Conservation (phyloP, 1,140 invertebrate genomes). For the Chlorops oryzae region DNA sequence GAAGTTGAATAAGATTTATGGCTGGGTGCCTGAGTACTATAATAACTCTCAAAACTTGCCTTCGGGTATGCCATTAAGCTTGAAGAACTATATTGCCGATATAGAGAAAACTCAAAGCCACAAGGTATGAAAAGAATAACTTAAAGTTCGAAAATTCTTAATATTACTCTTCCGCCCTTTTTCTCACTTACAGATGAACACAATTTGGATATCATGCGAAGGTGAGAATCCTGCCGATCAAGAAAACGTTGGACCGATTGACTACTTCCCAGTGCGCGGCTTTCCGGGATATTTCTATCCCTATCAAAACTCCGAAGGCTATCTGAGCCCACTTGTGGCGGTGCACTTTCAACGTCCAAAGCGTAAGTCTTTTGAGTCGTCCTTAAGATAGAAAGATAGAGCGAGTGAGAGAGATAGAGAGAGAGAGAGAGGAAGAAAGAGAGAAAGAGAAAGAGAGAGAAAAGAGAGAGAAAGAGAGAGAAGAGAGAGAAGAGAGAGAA, state of each 20-base stretch:
- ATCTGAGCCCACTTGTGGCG: conserved; percentile 81
- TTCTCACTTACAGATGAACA: conserved; percentile 56
- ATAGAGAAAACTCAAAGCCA: conserved; percentile 27
- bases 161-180: neutral
- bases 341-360: conserved; percentile 72
- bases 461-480: no score
- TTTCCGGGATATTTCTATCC: conserved; percentile 81
- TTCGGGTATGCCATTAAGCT: conserved; percentile 60
- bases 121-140: conserved; percentile 22
- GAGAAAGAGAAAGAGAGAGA: no score
- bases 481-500: no score
- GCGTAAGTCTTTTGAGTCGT: conserved; percentile 67
- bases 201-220: conserved; percentile 81
- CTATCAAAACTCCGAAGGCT: conserved; percentile 73
- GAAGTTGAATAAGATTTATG: conserved; percentile 75
- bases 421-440: no score
- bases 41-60: conserved; percentile 58
- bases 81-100: conserved; percentile 49
- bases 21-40: conserved; percentile 68
- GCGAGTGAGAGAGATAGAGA: no score
- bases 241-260: conserved; percentile 77
- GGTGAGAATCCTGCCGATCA: conserved; percentile 84
- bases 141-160: neutral
- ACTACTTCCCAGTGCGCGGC: conserved; percentile 64
- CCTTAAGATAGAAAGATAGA: no score